Evolutionary conservation across 1,140 invertebrate species (phyloP), one percentile per base, ranked within the genome.

Genomic region (Diachasma alloeum): DNA sequence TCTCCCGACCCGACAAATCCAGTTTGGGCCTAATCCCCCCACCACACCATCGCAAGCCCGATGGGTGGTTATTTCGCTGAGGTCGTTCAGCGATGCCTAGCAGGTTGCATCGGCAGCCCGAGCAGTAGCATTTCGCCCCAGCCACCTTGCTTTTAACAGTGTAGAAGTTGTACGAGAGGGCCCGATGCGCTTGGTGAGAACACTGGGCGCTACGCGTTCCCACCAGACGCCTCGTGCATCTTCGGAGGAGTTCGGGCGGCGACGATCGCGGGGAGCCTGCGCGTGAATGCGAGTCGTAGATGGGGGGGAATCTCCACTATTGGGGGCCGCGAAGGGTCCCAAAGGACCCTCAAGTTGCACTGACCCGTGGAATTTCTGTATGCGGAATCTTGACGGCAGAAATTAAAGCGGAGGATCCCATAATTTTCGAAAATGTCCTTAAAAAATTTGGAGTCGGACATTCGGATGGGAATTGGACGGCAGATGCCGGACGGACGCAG

Each of bases 181-280:
- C 74, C 73, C 31, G 37, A 46, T 66, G 79, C 82, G 77, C 84
- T 84, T 87, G 87, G 87, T 89, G 87, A 89, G 88, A 90, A 90
- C 88, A 88, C 83, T 85, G 83, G 84, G 82, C 84, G 85, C 83
- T 86, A 84, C 82, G 81, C 86, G 87, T 90, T 90, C 88, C 87
- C 88, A 90, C 88, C 88, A 88, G 87, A 84, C 82, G 82, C 82
- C 86, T 88, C 87, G 88, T 85, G 75, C 79, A 77, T 86, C 83
- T 86, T 85, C 87, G 87, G 82, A 68, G 24, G 31, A 31, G 17
- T 19, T 86, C 86, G 86, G 84, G 8, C 3, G 4, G 15, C 8
- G 6, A 1, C 69, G 63, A 72, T 10, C 69, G 44, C 75, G 85
- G 84, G 86, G 82, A 70, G 78, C 74, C 53, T 77, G 44, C 31